Conservation (phyloP, 2,888 invertebrate species). For the Xiphydria camelus region DNA sequence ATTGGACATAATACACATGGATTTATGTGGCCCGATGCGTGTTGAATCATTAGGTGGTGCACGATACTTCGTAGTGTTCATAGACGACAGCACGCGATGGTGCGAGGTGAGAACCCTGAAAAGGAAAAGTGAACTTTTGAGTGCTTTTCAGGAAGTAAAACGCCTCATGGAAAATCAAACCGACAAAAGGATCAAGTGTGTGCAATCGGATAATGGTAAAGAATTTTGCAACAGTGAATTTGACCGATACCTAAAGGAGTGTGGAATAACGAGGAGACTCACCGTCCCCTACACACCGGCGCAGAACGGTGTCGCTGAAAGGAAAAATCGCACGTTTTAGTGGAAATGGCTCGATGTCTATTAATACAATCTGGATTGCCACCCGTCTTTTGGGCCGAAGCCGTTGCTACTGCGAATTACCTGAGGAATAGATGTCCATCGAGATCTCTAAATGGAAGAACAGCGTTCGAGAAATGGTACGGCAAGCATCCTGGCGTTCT, state of each 20-base stretch:
- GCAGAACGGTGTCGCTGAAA: not conserved
- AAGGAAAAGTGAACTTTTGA: conserved; percentile 31
- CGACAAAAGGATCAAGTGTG: conserved; percentile 27
- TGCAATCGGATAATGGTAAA: conserved; percentile 3
- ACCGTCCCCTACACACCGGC: conserved; percentile 4
- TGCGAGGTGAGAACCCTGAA: conserved; percentile 37
- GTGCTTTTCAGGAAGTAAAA: conserved; percentile 25
- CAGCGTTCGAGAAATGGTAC: conserved; percentile 22
- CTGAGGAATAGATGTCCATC: no score
- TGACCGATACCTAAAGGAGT: conserved; percentile 1
- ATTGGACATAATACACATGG: conserved; percentile 34
- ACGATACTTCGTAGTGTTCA: conserved; percentile 34
- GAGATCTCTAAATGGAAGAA: conserved; percentile 12
- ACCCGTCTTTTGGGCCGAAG: no score
- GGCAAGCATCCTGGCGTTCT: conserved; percentile 11
- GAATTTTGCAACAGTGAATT: not conserved
- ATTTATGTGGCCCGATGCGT: conserved; percentile 34
- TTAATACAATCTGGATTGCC: no score
- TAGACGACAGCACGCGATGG: conserved; percentile 33
- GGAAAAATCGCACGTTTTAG: conserved; percentile 6
- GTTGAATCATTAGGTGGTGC: conserved; percentile 33
- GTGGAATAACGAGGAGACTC: not conserved
- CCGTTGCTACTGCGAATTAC: no score
- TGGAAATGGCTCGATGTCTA: conserved; percentile 4
- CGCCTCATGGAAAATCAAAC: conserved; percentile 39